Conservation (phyloP, 2,113 vertebrate species). For the Embiotoca jacksoni region DNA sequence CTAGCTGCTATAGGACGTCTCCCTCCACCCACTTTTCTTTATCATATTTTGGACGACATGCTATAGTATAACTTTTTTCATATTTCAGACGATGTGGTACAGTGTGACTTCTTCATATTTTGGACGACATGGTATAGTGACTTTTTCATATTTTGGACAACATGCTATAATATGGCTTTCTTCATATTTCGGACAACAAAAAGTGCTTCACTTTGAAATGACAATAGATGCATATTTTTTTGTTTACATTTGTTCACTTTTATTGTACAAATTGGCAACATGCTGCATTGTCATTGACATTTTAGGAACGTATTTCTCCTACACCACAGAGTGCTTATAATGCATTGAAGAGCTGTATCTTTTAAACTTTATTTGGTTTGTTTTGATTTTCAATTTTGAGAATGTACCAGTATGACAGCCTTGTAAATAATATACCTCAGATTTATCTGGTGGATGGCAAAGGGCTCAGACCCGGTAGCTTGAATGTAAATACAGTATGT, state of each 20-base stretch:
- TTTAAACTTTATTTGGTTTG: constrained; percentile 37
- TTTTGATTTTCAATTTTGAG: constrained; percentile 50
- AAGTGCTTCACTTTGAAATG: constrained; percentile 23
- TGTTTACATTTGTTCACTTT: constrained; percentile 39
- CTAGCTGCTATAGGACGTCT: too few species aligned
- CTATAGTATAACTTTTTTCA: too few species aligned
- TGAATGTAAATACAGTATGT: constrained; percentile 66
- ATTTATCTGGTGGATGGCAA: constrained; percentile 22
- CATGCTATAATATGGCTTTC: too few species aligned
- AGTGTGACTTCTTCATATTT: too few species aligned
- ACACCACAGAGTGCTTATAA: constrained; percentile 32
- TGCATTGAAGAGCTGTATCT: constrained; percentile 49
- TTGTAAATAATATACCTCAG: constrained; percentile 72
- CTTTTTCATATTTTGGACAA: too few species aligned
- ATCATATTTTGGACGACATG: too few species aligned
- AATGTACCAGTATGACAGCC: constrained; percentile 66
- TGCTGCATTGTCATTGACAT: constrained; percentile 26
- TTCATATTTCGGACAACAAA: neutral
- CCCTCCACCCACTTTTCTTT: too few species aligned
- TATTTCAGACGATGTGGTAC: too few species aligned
- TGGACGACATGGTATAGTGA: too few species aligned
- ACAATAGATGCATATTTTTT: constrained; percentile 20
- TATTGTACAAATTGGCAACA: constrained; percentile 3
- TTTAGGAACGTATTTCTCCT: constrained; percentile 20
- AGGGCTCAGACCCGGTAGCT: constrained; percentile 49